Conservation (phyloP, 2,888 invertebrate genomes). For the Tetheella fluctuosa region DNA sequence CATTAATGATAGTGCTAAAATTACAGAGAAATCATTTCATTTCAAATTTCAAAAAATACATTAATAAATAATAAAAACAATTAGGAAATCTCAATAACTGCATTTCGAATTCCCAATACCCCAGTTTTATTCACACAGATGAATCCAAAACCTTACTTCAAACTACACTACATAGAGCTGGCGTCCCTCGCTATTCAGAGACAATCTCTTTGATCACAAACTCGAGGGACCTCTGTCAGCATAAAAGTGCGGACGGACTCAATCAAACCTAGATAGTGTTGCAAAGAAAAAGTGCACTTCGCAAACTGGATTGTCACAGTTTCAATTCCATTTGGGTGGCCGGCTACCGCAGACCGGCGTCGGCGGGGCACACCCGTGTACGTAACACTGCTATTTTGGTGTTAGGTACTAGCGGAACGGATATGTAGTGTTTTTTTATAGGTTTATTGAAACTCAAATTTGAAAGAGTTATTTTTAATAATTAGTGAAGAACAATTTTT, state of each 20-base stretch:
- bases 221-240: slow-evolving; percentile 41
- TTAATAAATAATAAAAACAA: too few species aligned
- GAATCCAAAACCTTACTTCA: background rate
- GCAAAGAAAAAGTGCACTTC: slow-evolving; percentile 63
- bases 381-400: slow-evolving; percentile 23
- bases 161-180: background rate
- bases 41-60: too few species aligned
- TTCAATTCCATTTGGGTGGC: slow-evolving; percentile 75
- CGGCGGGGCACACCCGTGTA: slow-evolving; percentile 34
- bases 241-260: slow-evolving; percentile 60
- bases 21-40: too few species aligned
- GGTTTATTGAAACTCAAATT: slow-evolving; percentile 12
- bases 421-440: background rate
- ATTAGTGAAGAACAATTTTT: too few species aligned
- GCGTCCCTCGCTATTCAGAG: background rate
- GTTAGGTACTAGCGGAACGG: slow-evolving; percentile 37
- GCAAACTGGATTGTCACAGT: slow-evolving; percentile 73
- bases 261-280: slow-evolving; percentile 68
- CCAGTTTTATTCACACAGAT: background rate
- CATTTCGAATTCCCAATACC: background rate
- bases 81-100: too few species aligned
- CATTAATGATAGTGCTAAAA: too few species aligned
- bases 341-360: slow-evolving; percentile 39
- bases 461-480: too few species aligned
- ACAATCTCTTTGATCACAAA: slow-evolving; percentile 40